phyloP scores from a whole-genome alignment of 1,140 invertebrate species.

The Atta colombica region DNA sequence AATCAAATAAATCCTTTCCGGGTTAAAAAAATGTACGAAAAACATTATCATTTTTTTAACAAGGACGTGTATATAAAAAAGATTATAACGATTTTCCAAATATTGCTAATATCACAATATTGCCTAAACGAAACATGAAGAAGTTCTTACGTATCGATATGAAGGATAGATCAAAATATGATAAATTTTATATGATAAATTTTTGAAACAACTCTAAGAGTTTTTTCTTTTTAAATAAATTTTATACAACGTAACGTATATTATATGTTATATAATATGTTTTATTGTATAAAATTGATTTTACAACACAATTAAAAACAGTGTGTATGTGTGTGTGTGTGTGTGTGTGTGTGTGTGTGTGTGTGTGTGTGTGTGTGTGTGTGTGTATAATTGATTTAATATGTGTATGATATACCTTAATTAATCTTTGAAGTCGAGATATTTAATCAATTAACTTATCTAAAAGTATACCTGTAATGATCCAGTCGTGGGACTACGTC shows the following conservation, averaged over 20 bases:
- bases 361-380: too few species aligned
- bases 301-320: background rate
- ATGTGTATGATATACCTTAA: background rate
- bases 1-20: slow-evolving; percentile 13
- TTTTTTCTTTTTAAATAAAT: background rate
- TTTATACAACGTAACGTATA: background rate
- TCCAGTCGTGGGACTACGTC: slow-evolving; percentile 95
- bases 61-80: background rate
- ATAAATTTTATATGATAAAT: background rate
- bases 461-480: slow-evolving; percentile 92
- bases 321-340: too few species aligned
- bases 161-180: background rate
- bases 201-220: background rate
- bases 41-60: slow-evolving; percentile 25
- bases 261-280: too few species aligned
- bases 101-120: too few species aligned
- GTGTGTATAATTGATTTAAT: background rate
- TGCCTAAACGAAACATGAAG: slow-evolving; percentile 1
- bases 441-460: background rate
- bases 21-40: background rate
- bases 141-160: background rate
- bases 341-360: too few species aligned
- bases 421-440: background rate
- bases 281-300: too few species aligned
- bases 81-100: slow-evolving; percentile 23